These are phyloP conservation scores for Dorcus hopei DNA, from an alignment of 2,888 invertebrate genomes.

Conservation along the genomic window DNA sequence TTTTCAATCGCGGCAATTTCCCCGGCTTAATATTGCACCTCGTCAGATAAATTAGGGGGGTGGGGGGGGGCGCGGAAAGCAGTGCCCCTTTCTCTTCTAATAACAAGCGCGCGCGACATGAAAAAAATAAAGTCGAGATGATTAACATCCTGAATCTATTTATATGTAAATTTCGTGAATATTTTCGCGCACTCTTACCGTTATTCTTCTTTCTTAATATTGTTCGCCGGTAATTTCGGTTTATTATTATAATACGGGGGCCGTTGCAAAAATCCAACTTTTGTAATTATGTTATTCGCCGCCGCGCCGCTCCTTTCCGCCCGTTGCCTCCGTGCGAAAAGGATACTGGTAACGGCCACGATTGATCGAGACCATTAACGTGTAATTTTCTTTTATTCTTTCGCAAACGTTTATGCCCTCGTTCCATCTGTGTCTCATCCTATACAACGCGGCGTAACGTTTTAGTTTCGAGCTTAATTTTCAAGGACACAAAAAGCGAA, in stretches of 20 bases:
- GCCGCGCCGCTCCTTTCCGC: no score
- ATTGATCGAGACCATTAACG: no score
- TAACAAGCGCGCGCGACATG: conserved; percentile 25
- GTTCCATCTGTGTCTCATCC: no score
- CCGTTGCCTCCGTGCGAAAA: no score
- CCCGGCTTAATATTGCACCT: background rate
- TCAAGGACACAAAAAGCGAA: no score
- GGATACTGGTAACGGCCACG: no score
- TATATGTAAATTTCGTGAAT: conserved; percentile 27
- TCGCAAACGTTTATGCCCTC: no score
- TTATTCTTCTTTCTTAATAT: conserved; percentile 5
- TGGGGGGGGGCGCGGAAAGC: background rate
- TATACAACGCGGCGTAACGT: no score
- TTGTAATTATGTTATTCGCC: no score
- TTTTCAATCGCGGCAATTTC: conserved; percentile 14
- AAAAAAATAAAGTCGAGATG: conserved; percentile 28
- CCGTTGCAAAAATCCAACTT: background rate
- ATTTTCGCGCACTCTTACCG: conserved; percentile 19
- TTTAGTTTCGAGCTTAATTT: no score
- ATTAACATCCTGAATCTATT: conserved; percentile 30
- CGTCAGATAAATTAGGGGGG: conserved; percentile 9
- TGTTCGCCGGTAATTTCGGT: conserved; percentile 5
- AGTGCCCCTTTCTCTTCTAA: conserved; percentile 14
- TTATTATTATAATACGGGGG: conserved; percentile 7
- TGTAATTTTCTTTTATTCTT: no score